phyloP scores from a whole-genome alignment of 92 coral and sea anemone genomes.

The Paramuricea clavata region DNA sequence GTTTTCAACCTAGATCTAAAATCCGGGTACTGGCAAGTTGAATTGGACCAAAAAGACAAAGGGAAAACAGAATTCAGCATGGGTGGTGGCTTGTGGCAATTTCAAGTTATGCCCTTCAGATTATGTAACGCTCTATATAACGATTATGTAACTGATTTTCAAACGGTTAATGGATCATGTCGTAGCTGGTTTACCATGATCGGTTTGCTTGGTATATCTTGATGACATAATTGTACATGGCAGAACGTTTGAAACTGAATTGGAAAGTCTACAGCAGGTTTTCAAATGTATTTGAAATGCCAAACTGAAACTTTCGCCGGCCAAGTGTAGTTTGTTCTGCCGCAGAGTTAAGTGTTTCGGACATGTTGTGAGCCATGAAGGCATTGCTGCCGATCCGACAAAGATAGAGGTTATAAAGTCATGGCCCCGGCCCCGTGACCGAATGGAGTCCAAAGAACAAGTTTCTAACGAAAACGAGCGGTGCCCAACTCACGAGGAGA shows the following conservation, averaged over 20 bases:
- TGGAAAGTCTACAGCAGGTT: constrained; percentile 17
- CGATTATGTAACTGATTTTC: too few species aligned
- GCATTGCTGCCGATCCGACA: neutral
- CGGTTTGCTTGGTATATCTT: constrained; percentile 23
- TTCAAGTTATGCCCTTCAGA: neutral
- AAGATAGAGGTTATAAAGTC: neutral
- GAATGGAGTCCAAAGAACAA: too few species aligned
- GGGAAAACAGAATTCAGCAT: too few species aligned
- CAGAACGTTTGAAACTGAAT: constrained; percentile 2
- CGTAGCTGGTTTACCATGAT: constrained; percentile 30
- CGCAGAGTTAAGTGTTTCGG: neutral
- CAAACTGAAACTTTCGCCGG: neutral
- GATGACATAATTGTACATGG: constrained; percentile 46
- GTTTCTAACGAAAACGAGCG: too few species aligned
- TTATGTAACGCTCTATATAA: neutral
- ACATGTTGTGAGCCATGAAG: neutral
- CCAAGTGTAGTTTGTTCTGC: neutral
- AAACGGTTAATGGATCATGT: constrained; percentile 35
- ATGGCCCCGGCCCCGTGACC: neutral
- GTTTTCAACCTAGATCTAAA: too few species aligned
- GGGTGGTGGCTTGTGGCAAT: neutral
- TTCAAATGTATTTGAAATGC: neutral
- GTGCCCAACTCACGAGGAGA: too few species aligned
- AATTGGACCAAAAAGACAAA: too few species aligned
- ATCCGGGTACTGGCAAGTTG: too few species aligned